These are phyloP conservation scores for Mesoligia furuncula DNA, from an alignment of 2,888 invertebrate species.

Conservation along the genomic window DNA sequence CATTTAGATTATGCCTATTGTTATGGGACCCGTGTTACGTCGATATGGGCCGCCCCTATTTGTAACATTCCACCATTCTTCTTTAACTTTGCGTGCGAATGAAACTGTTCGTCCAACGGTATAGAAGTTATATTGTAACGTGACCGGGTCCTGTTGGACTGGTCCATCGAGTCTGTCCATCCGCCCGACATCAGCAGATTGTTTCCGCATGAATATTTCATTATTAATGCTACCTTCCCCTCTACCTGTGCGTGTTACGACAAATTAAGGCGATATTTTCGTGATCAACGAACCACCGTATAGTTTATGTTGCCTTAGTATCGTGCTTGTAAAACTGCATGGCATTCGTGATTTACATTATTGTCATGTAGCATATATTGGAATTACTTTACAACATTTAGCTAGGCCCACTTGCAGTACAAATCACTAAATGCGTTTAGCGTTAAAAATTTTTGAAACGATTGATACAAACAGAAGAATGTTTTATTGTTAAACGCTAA, in stretches of 20 bases:
- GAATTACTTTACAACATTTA: background rate
- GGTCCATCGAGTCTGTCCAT: conserved; percentile 52
- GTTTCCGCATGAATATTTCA: conserved; percentile 81
- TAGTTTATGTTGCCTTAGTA: conserved; percentile 28
- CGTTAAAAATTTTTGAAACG: background rate
- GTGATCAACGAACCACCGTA: conserved; percentile 9
- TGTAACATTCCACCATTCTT: conserved; percentile 57
- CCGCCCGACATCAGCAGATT: conserved; percentile 73
- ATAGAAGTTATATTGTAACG: conserved; percentile 63
- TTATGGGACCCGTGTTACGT: conserved; percentile 75
- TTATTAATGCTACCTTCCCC: conserved; percentile 71
- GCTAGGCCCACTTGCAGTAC: background rate
- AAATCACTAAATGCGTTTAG: background rate
- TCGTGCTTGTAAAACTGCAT: conserved; percentile 16
- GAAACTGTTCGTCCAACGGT: conserved; percentile 58
- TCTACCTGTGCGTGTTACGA: conserved; percentile 64
- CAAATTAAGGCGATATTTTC: conserved; percentile 56
- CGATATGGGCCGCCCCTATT: conserved; percentile 70
- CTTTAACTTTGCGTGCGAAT: conserved; percentile 47
- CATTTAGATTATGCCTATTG: conserved; percentile 82
- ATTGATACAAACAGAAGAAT: background rate
- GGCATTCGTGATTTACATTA: background rate
- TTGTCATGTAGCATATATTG: background rate
- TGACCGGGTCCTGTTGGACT: background rate
- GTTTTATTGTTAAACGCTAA: background rate